These are phyloP conservation scores for Mesocricetus auratus DNA, from an alignment of 2,113 vertebrate genomes.

Conservation along the genomic window DNA sequence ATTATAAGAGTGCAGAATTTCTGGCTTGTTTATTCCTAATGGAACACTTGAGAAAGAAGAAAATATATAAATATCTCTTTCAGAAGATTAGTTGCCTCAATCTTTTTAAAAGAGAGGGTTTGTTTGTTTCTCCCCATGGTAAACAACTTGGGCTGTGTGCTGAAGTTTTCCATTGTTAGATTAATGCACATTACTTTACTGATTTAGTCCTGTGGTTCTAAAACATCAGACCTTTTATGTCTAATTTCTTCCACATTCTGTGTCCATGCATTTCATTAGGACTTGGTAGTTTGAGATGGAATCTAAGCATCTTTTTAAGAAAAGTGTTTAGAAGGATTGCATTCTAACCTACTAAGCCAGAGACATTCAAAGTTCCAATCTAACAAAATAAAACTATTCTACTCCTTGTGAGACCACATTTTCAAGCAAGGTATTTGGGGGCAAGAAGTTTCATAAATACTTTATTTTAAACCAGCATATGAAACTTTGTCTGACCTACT, in stretches of 20 bases:
- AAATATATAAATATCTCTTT: slow-evolving; percentile 79
- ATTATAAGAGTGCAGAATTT: slow-evolving; percentile 75
- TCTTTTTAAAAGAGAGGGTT: slow-evolving; percentile 75
- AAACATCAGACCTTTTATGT: slow-evolving; percentile 62
- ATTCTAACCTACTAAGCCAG: slow-evolving; percentile 2
- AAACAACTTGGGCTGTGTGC: slow-evolving; percentile 63
- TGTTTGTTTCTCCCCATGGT: slow-evolving; percentile 61
- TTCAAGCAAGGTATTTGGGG: slow-evolving; percentile 71
- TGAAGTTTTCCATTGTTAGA: slow-evolving; percentile 74
- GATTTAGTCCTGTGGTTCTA: slow-evolving; percentile 70
- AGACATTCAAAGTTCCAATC: slow-evolving; percentile 15
- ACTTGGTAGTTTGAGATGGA: neutral
- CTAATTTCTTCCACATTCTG: slow-evolving; percentile 68
- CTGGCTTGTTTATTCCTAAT: slow-evolving; percentile 74
- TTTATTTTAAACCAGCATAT: slow-evolving; percentile 82
- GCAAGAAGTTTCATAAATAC: slow-evolving; percentile 76
- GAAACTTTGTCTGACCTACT: slow-evolving; percentile 84
- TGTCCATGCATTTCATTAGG: slow-evolving; percentile 37
- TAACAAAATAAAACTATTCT: slow-evolving; percentile 59
- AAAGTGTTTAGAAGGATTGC: neutral
- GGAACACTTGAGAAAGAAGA: slow-evolving; percentile 79
- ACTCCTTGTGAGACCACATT: slow-evolving; percentile 39
- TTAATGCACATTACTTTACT: slow-evolving; percentile 72
- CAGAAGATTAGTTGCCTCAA: slow-evolving; percentile 79
- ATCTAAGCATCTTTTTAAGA: slow-evolving; percentile 54